A percentile compares a stretch with the other conserved stretches of the same genome.
Evolutionary conservation across 2,797 vertebrate species (phyloP).

Genomic region (Poeciliopsis presidionis): DNA sequence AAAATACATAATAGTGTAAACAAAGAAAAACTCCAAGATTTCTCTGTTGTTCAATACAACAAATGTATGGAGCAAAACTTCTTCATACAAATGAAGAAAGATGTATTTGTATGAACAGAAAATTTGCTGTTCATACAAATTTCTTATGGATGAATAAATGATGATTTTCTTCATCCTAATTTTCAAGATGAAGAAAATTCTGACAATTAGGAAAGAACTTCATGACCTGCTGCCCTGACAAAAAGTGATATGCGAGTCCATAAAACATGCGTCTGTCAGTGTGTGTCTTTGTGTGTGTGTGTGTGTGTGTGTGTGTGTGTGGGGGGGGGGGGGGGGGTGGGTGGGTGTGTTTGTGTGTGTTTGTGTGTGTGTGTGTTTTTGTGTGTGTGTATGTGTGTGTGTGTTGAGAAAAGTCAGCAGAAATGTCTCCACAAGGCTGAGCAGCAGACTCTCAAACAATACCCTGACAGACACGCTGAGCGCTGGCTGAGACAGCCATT

Average conservation of each 20-base stretch:
- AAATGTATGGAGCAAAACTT: neutral
- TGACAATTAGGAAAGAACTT: neutral
- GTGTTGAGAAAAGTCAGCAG: conserved; percentile 20
- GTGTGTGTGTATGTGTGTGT: neutral
- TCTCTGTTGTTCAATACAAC: neutral
- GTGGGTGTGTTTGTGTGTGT: too few species aligned
- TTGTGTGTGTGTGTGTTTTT: neutral
- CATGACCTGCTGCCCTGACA: neutral
- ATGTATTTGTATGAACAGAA: too few species aligned
- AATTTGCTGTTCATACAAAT: too few species aligned
- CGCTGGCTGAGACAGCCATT: conserved; percentile 46
- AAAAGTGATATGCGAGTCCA: neutral
- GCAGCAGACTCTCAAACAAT: conserved; percentile 32
- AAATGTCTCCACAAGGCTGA: conserved; percentile 34
- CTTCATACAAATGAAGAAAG: too few species aligned
- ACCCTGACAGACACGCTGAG: conserved; percentile 33
- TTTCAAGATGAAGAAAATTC: neutral
- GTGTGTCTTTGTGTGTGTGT: neutral
- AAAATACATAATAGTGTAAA: too few species aligned
- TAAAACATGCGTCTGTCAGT: neutral
- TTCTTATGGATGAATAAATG: too few species aligned
- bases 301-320: neutral
- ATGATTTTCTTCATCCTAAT: too few species aligned
- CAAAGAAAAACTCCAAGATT: neutral
- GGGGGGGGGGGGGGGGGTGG: too few species aligned